These are phyloP conservation scores for Caenorhabditis afra DNA, from an alignment of 2,888 invertebrate genomes.

Conservation along the genomic window DNA sequence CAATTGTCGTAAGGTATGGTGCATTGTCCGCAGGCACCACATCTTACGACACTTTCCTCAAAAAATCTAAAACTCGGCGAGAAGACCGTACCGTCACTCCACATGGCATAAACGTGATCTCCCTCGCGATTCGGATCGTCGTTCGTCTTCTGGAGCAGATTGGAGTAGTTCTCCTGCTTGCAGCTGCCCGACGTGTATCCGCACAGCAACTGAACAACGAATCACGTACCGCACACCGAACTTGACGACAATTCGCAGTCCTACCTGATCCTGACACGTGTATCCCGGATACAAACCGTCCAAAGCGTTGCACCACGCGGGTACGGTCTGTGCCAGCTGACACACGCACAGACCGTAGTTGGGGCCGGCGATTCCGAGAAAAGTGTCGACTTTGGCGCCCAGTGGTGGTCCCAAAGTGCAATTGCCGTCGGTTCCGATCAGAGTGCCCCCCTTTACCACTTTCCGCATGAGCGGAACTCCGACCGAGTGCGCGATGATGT, in stretches of 20 bases:
- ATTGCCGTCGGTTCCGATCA: constrained; percentile 80
- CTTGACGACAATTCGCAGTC: not conserved
- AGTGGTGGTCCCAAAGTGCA: constrained; percentile 78
- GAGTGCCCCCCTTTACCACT: constrained; percentile 77
- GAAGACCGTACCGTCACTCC: constrained; percentile 73
- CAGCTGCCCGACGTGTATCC: constrained; percentile 78
- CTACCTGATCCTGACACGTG: constrained; percentile 75
- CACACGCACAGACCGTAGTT: constrained; percentile 79
- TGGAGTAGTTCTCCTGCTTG: constrained; percentile 78
- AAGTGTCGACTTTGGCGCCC: constrained; percentile 76
- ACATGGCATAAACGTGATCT: constrained; percentile 79
- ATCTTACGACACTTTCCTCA: too few species aligned
- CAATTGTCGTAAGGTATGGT: not conserved
- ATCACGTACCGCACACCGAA: too few species aligned
- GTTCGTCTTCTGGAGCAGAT: constrained; percentile 78
- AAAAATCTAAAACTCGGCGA: too few species aligned
- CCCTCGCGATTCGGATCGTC: constrained; percentile 75
- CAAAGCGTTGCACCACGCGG: constrained; percentile 80
- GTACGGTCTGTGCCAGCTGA: constrained; percentile 79
- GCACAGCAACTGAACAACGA: constrained; percentile 74
- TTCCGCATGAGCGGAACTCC: constrained; percentile 76
- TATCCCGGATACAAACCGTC: constrained; percentile 78
- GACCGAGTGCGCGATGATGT: constrained; percentile 79
- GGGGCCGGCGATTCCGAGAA: constrained; percentile 79
- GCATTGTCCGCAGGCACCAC: not conserved